phyloP scores from a whole-genome alignment of 2,797 vertebrate genomes.

The Strix occidentalis region DNA sequence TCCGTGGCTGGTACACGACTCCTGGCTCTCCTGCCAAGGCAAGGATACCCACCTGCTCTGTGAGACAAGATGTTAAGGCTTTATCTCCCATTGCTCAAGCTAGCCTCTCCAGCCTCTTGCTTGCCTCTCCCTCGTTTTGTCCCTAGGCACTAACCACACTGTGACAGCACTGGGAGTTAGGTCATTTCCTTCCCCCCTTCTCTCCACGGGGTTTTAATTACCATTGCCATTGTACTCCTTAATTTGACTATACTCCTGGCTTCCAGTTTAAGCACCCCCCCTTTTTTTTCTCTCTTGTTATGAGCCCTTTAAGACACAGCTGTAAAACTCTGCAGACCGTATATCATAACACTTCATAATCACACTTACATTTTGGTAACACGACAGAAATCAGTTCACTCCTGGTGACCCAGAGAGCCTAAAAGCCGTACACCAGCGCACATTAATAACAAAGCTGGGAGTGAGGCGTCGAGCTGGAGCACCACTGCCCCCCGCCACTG shows the following conservation, averaged over 20 bases:
- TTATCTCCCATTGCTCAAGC: neutral
- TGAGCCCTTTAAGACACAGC: conserved; percentile 20
- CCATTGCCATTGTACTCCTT: neutral
- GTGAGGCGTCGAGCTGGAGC: neutral
- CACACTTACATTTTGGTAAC: neutral
- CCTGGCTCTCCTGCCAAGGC: neutral
- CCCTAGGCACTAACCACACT: neutral
- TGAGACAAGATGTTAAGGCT: neutral
- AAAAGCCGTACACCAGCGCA: neutral
- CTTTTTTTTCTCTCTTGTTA: neutral
- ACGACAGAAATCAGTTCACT: neutral
- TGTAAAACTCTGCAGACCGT: neutral
- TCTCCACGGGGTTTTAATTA: neutral
- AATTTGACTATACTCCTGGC: neutral
- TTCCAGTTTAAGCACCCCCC: neutral
- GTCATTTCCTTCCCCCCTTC: neutral
- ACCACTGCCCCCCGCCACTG: neutral
- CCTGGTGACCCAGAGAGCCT: neutral
- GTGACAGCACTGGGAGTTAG: neutral
- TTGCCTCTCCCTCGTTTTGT: neutral
- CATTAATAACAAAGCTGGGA: neutral
- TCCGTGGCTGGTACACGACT: neutral
- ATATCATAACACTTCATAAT: conserved; percentile 41
- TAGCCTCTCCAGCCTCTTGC: neutral
- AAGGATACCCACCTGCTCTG: neutral